phyloP scores from a whole-genome alignment of 2,888 invertebrate genomes.

The Leptinotarsa rubiginosa region DNA sequence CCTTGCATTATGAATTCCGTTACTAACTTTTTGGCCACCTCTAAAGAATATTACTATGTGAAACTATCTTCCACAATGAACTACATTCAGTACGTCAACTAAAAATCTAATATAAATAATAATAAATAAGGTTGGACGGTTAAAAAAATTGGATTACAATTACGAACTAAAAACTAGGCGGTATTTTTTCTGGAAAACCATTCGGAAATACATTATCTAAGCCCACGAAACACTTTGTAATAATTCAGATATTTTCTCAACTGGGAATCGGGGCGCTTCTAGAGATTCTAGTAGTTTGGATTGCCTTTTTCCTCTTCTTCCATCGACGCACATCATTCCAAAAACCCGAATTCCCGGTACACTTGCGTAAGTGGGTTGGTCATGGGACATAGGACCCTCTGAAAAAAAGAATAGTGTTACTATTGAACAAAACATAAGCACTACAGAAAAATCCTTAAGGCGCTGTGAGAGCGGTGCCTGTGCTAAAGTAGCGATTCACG shows the following conservation, averaged over 20 bases:
- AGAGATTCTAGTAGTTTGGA: constrained; percentile 66
- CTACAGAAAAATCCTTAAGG: too few relatives aligned
- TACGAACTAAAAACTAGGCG: constrained; percentile 22
- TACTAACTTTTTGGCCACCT: not conserved
- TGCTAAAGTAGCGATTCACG: too few relatives aligned
- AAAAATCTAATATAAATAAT: constrained; percentile 25
- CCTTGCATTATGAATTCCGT: not conserved
- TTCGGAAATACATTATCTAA: constrained; percentile 42
- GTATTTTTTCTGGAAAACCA: constrained; percentile 16
- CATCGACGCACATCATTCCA: constrained; percentile 90
- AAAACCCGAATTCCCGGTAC: constrained; percentile 93
- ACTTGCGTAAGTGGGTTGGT: constrained; percentile 93
- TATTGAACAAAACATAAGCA: too few relatives aligned
- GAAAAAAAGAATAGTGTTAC: constrained; percentile 48
- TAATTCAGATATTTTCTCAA: constrained; percentile 81
- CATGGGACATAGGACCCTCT: constrained; percentile 96
- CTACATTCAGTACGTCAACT: constrained; percentile 12
- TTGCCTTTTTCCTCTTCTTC: constrained; percentile 63
- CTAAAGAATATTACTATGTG: not conserved
- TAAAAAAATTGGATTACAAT: constrained; percentile 19
- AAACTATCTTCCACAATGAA: constrained; percentile 1
- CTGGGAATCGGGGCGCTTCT: constrained; percentile 76
- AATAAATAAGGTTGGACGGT: constrained; percentile 24
- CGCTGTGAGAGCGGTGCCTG: too few relatives aligned
- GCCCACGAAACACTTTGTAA: constrained; percentile 79